Evolutionary conservation across 53 echinoderm and acorn worm species (phyloP).

Genomic region (Arbacia lixula): DNA sequence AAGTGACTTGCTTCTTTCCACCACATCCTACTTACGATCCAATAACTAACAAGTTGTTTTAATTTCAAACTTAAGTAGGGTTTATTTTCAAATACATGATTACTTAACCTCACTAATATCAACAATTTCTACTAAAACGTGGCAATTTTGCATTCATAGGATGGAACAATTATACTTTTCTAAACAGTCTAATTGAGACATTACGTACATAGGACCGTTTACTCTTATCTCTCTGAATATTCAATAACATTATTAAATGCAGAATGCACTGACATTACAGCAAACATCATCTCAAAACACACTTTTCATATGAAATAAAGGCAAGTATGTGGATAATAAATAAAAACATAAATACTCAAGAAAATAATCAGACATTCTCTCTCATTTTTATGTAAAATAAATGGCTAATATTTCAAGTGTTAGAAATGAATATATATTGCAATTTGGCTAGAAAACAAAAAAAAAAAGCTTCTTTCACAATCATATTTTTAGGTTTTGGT

Average conservation of each 20-base stretch:
- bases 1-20: too few relatives aligned
- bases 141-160: conserved; percentile 1
- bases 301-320: conserved; percentile 45
- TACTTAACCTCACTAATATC: too few relatives aligned
- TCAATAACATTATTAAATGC: neutral
- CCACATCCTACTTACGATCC: too few relatives aligned
- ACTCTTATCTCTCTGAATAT: neutral
- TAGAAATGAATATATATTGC: conserved; percentile 7
- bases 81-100: too few relatives aligned
- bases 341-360: conserved; percentile 32
- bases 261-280: conserved; percentile 8
- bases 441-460: neutral
- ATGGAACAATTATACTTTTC: neutral
- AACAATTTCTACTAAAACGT: too few relatives aligned
- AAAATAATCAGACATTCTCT: neutral
- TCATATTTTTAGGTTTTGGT: too few relatives aligned
- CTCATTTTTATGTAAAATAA: conserved; percentile 11
- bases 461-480: too few relatives aligned
- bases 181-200: too few relatives aligned
- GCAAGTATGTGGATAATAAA: conserved; percentile 44
- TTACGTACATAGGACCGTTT: too few relatives aligned
- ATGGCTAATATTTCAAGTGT: conserved; percentile 1
- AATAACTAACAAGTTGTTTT: too few relatives aligned
- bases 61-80: too few relatives aligned
- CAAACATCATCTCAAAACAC: conserved; percentile 5